Evolutionary conservation across 2,797 vertebrate species (phyloP).

Genomic region (Galago senegalensis): DNA sequence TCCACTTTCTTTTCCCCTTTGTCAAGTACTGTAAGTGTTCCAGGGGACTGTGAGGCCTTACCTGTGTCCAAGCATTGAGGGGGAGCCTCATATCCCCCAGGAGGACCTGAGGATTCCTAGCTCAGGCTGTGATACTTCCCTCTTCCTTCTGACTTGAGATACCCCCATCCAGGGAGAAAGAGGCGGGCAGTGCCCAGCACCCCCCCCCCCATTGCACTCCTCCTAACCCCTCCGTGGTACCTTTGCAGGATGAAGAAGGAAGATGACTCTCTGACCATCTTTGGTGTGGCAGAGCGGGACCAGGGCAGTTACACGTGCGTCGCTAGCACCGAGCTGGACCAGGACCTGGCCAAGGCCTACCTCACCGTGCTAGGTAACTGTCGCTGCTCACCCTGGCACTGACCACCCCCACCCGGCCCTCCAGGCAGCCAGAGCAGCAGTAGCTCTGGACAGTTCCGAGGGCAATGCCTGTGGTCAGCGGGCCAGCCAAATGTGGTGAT

Average conservation of each 20-base stretch:
- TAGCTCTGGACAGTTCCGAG: fast-evolving
- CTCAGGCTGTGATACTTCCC: not conserved
- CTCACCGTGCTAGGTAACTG: constrained; percentile 96
- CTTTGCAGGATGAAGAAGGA: constrained; percentile 93
- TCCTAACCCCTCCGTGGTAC: not conserved
- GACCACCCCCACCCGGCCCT: too few relatives aligned
- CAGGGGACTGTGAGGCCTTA: not conserved
- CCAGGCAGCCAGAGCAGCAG: not conserved
- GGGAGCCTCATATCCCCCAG: not conserved
- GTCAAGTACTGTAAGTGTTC: fast-evolving
- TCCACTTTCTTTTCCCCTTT: not conserved
- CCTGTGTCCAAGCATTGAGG: not conserved
- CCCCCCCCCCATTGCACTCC: not conserved
- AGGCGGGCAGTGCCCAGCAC: fast-evolving
- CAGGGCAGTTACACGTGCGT: constrained; percentile 96
- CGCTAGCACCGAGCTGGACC: constrained; percentile 95
- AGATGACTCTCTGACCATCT: constrained; percentile 93
- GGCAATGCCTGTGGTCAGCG: fast-evolving
- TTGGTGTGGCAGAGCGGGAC: constrained; percentile 93
- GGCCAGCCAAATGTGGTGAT: fast-evolving
- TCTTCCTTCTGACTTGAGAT: not conserved
- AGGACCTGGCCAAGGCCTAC: constrained; percentile 94
- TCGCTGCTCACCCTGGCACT: not conserved
- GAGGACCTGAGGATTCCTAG: not conserved
- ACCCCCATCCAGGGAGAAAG: not conserved